phyloP scores from a whole-genome alignment of 2,888 invertebrate genomes.

The Acrobeloides nanus region DNA sequence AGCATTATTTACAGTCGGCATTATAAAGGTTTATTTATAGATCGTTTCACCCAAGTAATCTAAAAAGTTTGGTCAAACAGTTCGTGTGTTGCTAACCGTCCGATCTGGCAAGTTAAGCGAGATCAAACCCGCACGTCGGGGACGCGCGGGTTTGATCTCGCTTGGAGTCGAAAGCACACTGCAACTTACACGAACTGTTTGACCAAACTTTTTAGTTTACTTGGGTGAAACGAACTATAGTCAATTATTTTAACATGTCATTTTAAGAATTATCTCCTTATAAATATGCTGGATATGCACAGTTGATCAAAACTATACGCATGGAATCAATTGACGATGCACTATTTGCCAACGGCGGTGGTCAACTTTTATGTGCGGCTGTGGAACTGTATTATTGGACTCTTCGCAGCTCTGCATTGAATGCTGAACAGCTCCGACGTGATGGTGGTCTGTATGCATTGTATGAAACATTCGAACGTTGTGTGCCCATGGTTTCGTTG shows the following conservation, averaged over 20 bases:
- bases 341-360: slow-evolving; percentile 71
- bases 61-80: no score
- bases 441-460: slow-evolving; percentile 81
- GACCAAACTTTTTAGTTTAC: no score
- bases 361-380: slow-evolving; percentile 77
- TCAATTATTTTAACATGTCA: no score
- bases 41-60: no score
- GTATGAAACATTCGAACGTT: slow-evolving; percentile 82
- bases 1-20: slow-evolving; percentile 59
- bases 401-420: slow-evolving; percentile 86
- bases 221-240: no score
- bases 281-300: slow-evolving; percentile 97
- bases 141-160: no score
- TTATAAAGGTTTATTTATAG: no score
- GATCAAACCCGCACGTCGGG: no score
- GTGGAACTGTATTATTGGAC: slow-evolving; percentile 91
- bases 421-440: slow-evolving; percentile 89
- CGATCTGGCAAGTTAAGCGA: no score
- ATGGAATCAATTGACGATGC: slow-evolving; percentile 86
- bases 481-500: slow-evolving; percentile 78
- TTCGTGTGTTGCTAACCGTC: no score
- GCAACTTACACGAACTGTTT: no score
- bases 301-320: slow-evolving; percentile 85
- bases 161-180: no score
- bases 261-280: slow-evolving; percentile 87